Percentiles rank a stretch among this genome's conserved stretches.
These are phyloP conservation scores for Nemoura dubitans DNA, from an alignment of 2,888 invertebrate species.

Conservation along the genomic window DNA sequence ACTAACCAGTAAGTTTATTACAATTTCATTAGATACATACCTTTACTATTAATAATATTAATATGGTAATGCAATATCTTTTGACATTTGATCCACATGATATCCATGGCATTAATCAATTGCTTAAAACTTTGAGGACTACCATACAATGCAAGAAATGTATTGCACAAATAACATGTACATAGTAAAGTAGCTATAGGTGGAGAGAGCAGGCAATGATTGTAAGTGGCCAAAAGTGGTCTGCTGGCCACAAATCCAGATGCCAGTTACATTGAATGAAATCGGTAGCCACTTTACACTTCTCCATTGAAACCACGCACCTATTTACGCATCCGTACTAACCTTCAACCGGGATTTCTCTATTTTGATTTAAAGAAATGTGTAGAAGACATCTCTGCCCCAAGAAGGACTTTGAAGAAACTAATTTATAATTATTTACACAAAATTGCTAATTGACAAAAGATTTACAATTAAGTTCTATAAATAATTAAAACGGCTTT, in stretches of 20 bases:
- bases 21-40: background rate
- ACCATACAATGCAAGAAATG: background rate
- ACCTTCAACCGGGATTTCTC: background rate
- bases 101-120: background rate
- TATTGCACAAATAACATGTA: background rate
- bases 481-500: background rate
- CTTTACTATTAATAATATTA: background rate
- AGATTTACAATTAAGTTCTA: background rate
- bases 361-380: constrained; percentile 7
- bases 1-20: background rate
- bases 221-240: background rate
- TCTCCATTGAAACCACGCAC: background rate
- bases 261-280: background rate
- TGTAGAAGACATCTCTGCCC: background rate
- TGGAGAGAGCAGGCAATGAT: background rate
- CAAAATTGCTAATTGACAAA: background rate
- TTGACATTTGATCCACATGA: background rate
- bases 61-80: constrained; percentile 31
- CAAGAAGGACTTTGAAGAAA: background rate
- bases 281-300: background rate
- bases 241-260: background rate
- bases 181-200: background rate
- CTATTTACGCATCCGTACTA: background rate
- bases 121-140: background rate
- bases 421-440: background rate